Base-by-base conservation (phyloP, 2,888 invertebrate genomes). In the Hemicrepidius hirtus region DNA sequence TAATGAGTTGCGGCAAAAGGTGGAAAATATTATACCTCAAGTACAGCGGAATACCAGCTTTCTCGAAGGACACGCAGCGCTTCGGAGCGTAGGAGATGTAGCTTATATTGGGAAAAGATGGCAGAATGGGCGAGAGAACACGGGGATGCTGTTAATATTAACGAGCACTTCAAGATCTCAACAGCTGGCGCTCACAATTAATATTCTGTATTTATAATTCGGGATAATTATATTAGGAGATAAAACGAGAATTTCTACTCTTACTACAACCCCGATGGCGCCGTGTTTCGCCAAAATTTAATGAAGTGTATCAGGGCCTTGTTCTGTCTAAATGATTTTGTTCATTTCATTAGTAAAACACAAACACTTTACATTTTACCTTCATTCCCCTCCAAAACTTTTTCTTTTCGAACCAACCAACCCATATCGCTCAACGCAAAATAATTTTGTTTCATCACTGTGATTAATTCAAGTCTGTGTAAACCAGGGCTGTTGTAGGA, bases 201-300 rank as follows among this genome's bases (percentile, higher is more conserved):
- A 62, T 68, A 68, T 49, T 68, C 68, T 24, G 68, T 68, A 68
- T 68, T 68, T 68, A 68, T 68, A 68, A 62, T 68, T 60, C 37
- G 28, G n/a, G 68, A 68, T 68, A 67, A 67, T 67, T 67, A 59
- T 68, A 59, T 68, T 68, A 62, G 68, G 50, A 68, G 68, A 68
- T 68, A 68, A 68, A 62, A 59, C 46, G 37, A 20, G 60, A 60
- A 68, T 53, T 57, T 66, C 59, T 44, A 59, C 59, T 46, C 44
- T 59, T 55, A 21, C 13, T 64, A 66, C 41, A 55, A 66, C 55
- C 28, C 13, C 5, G 40, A 55, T 13, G 40, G 50, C 35, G 50
- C 28, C 24, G 53, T 53, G 37, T 37, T 66, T 40, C 64, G 32
- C 21, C 35, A 32, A 35, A 44, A 64, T 37, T 49, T 64, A 64